These are phyloP conservation scores for Sycophaga agraensis DNA, from an alignment of 1,140 invertebrate genomes.

Conservation along the genomic window DNA sequence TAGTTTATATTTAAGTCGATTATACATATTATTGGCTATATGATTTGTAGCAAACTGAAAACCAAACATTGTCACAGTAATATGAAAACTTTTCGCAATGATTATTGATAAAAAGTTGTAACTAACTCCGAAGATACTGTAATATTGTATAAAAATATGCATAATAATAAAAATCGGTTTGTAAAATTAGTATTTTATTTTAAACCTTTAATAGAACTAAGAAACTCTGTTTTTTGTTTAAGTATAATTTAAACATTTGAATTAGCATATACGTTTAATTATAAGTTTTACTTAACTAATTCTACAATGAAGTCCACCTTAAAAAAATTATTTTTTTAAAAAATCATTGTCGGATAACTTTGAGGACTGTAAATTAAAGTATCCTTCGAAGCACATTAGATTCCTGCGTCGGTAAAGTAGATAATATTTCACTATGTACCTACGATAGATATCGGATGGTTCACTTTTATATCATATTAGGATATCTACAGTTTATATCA, in stretches of 20 bases:
- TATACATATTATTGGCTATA: background rate
- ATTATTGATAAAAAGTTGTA: constrained; percentile 1
- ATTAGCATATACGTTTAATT: background rate
- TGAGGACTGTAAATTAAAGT: too few relatives aligned
- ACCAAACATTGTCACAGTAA: too few relatives aligned
- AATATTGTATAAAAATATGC: constrained; percentile 8
- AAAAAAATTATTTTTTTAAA: too few relatives aligned
- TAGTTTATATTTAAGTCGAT: too few relatives aligned
- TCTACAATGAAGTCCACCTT: too few relatives aligned
- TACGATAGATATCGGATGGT: background rate
- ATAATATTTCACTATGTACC: background rate
- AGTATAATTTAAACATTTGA: background rate
- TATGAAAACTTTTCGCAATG: background rate
- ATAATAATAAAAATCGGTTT: constrained; percentile 8
- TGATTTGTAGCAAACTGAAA: background rate
- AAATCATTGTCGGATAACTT: too few relatives aligned
- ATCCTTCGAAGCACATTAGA: too few relatives aligned
- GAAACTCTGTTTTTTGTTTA: background rate
- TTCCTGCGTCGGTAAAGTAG: constrained; percentile 20
- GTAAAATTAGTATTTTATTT: too few relatives aligned
- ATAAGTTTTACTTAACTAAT: too few relatives aligned
- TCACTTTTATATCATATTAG: background rate
- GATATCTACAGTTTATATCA: too few relatives aligned
- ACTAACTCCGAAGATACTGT: background rate
- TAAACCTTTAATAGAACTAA: too few relatives aligned